Conservation (phyloP, 2,888 invertebrate genomes). For the Aromia moschata region DNA sequence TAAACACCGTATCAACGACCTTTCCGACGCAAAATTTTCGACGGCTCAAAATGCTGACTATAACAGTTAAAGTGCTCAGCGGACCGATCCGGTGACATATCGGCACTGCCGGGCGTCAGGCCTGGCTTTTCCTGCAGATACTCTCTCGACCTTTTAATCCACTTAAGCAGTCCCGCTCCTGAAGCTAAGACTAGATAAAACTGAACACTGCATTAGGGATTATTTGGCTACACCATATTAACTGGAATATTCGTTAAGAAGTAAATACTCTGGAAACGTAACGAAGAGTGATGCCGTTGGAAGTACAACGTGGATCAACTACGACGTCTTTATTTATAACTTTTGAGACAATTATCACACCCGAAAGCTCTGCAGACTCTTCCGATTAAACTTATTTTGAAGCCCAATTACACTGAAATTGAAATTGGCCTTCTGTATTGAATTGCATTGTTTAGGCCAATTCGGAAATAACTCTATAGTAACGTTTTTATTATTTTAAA, state of each 20-base stretch:
- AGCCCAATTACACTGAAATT: no score
- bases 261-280: background rate
- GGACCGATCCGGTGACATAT: slow-evolving; percentile 32
- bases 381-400: no score
- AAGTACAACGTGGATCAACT: no score
- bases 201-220: slow-evolving; percentile 27
- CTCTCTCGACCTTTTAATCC: slow-evolving; percentile 34
- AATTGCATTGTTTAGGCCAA: no score
- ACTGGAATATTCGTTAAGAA: slow-evolving; percentile 5
- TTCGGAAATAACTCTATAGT: no score
- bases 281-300: no score
- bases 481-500: no score
- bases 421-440: no score
- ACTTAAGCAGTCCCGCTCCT: slow-evolving; percentile 31
- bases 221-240: slow-evolving; percentile 18
- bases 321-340: no score
- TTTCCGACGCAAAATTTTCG: slow-evolving; percentile 27
- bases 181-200: slow-evolving; percentile 30
- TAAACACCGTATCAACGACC: slow-evolving; percentile 31
- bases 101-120: slow-evolving; percentile 24
- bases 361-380: no score
- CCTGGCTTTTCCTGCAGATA: slow-evolving; percentile 19
- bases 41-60: slow-evolving; percentile 25
- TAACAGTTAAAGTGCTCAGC: slow-evolving; percentile 32
- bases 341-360: no score